phyloP scores from a whole-genome alignment of 2,888 invertebrate species.

The Meta bourneti region DNA sequence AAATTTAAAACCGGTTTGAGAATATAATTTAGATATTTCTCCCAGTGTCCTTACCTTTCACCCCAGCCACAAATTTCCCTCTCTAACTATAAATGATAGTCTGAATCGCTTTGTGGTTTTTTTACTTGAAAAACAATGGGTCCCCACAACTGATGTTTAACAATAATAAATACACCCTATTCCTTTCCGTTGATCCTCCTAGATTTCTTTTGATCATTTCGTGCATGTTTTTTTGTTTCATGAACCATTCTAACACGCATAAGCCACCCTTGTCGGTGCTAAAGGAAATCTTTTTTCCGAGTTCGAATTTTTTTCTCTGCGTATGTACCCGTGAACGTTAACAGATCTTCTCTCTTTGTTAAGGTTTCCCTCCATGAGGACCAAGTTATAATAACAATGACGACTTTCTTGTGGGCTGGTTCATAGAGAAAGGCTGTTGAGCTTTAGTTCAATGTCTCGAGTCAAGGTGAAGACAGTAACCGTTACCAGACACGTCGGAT shows the following conservation, averaged over 20 bases:
- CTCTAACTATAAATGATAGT: too few relatives aligned
- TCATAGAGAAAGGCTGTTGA: slow-evolving; percentile 29
- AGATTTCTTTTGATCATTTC: neutral
- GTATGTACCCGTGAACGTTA: slow-evolving; percentile 16
- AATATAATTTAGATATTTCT: too few relatives aligned
- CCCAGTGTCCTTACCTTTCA: too few relatives aligned
- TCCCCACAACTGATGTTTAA: neutral
- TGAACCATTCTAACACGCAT: neutral
- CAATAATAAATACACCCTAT: neutral
- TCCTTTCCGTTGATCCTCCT: neutral
- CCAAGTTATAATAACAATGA: neutral
- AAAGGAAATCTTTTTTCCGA: neutral
- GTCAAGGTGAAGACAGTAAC: slow-evolving; percentile 66
- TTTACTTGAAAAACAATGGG: neutral
- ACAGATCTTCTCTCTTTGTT: slow-evolving; percentile 7
- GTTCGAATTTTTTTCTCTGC: neutral
- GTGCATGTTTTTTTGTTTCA: neutral
- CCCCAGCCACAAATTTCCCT: too few relatives aligned
- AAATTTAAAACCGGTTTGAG: too few relatives aligned
- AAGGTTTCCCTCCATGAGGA: neutral
- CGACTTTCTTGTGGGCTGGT: neutral
- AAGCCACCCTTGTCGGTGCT: neutral
- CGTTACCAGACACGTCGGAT: neutral
- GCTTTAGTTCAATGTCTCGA: slow-evolving; percentile 62
- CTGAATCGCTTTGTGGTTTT: too few relatives aligned